Conservation (phyloP, 2,797 vertebrate genomes). For the Cichlasoma orientale region DNA sequence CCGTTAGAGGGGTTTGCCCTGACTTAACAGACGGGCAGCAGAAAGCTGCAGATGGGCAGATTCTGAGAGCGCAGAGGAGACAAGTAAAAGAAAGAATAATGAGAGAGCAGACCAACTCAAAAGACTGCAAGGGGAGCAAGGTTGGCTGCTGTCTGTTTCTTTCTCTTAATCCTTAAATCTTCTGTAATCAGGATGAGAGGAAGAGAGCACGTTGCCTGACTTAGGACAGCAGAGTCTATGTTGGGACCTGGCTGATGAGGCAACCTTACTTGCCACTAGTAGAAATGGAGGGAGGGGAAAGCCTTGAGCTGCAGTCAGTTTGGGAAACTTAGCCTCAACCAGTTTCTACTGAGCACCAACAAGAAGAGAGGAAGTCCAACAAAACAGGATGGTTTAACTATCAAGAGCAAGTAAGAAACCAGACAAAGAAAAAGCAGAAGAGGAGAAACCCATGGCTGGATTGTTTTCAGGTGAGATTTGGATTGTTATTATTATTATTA, state of each 20-base stretch:
- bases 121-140: conserved; percentile 58
- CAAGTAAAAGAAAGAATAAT: conserved; percentile 26
- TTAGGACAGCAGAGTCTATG: conserved; percentile 75
- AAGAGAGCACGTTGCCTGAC: conserved; percentile 75
- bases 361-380: conserved; percentile 39
- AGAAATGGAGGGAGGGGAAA: conserved; percentile 60
- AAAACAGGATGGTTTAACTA: conserved; percentile 55
- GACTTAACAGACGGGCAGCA: conserved; percentile 64
- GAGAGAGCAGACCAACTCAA: conserved; percentile 36
- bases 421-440: conserved; percentile 8
- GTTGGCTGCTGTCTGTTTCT: conserved; percentile 74
- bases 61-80: conserved; percentile 34
- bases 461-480: conserved; percentile 69
- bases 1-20: conserved; percentile 47
- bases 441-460: conserved; percentile 38
- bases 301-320: conserved; percentile 33
- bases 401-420: background rate
- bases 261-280: conserved; percentile 60
- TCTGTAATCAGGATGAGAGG: conserved; percentile 83
- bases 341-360: conserved; percentile 39
- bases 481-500: background rate
- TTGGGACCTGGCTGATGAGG: conserved; percentile 69
- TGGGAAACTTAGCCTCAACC: conserved; percentile 53
- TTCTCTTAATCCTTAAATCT: conserved; percentile 84
- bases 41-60: conserved; percentile 49